These are phyloP conservation scores for Halictus quadricinctus DNA, from an alignment of 2,888 invertebrate species.

Conservation along the genomic window DNA sequence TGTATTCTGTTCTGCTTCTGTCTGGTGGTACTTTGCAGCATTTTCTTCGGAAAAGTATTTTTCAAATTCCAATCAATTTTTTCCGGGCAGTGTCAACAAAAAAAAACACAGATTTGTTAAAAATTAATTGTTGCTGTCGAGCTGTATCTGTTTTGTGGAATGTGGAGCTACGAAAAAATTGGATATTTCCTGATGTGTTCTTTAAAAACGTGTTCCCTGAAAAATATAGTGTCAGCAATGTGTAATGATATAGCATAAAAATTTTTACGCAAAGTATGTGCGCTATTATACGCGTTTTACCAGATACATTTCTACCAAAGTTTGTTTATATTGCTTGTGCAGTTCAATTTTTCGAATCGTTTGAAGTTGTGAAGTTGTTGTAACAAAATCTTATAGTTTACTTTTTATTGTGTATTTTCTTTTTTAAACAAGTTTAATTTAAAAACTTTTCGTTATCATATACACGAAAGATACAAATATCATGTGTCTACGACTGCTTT, in stretches of 20 bases:
- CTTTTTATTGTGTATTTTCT: conserved; percentile 6
- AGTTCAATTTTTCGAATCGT: background rate
- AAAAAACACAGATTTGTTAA: conserved; percentile 27
- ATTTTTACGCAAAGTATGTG: conserved; percentile 14
- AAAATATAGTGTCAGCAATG: background rate
- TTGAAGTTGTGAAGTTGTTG: background rate
- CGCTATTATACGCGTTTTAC: background rate
- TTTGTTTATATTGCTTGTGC: conserved; percentile 1
- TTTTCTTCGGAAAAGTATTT: conserved; percentile 69
- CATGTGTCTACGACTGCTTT: conserved; percentile 84
- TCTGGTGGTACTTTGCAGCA: conserved; percentile 74
- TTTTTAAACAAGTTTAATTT: background rate
- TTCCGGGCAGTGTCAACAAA: conserved; percentile 27
- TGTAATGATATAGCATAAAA: conserved; percentile 12
- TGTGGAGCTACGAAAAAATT: conserved; percentile 15
- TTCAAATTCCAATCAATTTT: conserved; percentile 48
- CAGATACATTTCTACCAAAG: background rate
- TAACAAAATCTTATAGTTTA: background rate
- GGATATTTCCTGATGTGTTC: conserved; percentile 3
- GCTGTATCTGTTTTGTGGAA: conserved; percentile 7
- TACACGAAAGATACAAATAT: conserved; percentile 68
- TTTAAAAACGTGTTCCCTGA: conserved; percentile 7
- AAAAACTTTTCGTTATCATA: conserved; percentile 11
- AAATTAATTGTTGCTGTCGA: conserved; percentile 22
- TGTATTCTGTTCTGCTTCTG: conserved; percentile 78